phyloP scores from a whole-genome alignment of 2,113 vertebrate genomes.

The Eudyptes chrysolophus region DNA sequence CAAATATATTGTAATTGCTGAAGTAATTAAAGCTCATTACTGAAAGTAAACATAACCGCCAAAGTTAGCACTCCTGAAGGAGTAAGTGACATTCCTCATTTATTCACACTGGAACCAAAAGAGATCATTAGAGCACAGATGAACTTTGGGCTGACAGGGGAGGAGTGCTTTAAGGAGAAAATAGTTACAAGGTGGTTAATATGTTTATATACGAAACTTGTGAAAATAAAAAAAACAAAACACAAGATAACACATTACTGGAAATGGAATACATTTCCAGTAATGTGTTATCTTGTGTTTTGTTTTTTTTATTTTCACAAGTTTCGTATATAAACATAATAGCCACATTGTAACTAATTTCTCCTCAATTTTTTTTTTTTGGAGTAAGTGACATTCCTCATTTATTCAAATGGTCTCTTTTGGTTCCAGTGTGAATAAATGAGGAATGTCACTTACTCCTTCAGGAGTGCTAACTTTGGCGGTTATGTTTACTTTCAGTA shows the following conservation, averaged over 20 bases:
- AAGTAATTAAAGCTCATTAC: constrained; percentile 74
- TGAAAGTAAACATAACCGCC: constrained; percentile 58
- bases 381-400: no score
- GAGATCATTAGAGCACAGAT: background rate
- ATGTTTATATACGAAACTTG: background rate
- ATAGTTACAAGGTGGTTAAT: background rate
- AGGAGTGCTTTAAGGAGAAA: background rate
- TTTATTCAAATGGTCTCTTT: background rate
- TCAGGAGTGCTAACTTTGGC: constrained; percentile 28
- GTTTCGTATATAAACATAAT: background rate
- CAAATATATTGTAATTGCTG: constrained; percentile 66
- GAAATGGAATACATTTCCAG: no score
- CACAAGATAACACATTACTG: no score
- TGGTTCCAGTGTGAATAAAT: background rate
- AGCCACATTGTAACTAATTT: background rate
- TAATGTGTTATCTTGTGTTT: no score
- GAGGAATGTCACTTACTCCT: background rate
- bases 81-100: background rate
- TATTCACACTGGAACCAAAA: constrained; percentile 1
- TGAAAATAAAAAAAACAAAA: background rate
- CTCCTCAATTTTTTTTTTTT: no score
- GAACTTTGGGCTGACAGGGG: background rate
- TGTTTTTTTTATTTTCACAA: background rate
- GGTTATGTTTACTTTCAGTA: constrained; percentile 65
- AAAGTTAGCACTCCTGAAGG: constrained; percentile 33